Percentiles rank a stretch among this genome's conserved stretches.
phyloP scores from a whole-genome alignment of 2,797 vertebrate species.

The Morelia viridis region DNA sequence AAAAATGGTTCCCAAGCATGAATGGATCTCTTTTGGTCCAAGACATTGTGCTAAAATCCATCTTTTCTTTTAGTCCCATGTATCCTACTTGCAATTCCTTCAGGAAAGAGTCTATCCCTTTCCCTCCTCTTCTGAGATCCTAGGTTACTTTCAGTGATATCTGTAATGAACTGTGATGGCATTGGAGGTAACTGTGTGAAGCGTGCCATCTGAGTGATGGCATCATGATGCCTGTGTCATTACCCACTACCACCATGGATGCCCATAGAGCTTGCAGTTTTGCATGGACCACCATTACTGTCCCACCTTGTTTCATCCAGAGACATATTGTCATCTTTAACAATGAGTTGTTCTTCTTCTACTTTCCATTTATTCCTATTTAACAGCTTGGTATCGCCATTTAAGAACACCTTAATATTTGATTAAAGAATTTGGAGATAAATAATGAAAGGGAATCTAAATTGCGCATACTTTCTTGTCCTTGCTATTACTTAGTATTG shows the following conservation, averaged over 20 bases:
- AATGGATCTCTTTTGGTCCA: too few relatives aligned
- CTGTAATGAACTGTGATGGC: background rate
- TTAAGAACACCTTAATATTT: background rate
- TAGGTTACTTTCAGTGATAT: background rate
- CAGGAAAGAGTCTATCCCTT: background rate
- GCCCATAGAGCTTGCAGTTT: background rate
- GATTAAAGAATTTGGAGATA: background rate
- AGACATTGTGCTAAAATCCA: background rate
- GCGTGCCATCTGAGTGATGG: background rate
- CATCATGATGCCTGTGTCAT: background rate
- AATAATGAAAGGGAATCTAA: background rate
- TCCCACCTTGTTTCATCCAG: background rate
- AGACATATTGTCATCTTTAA: background rate
- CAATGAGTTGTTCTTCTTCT: background rate
- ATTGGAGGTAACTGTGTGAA: background rate
- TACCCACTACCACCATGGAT: background rate
- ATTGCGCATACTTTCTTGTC: background rate
- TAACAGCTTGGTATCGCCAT: background rate
- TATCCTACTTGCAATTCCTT: background rate
- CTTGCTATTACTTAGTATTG: background rate
- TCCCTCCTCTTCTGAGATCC: background rate
- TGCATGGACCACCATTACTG: background rate
- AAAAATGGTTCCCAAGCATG: background rate
- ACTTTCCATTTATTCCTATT: background rate
- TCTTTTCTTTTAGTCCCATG: background rate